These are phyloP conservation scores for Celastrina argiolus DNA, from an alignment of 2,888 invertebrate genomes.

Conservation along the genomic window DNA sequence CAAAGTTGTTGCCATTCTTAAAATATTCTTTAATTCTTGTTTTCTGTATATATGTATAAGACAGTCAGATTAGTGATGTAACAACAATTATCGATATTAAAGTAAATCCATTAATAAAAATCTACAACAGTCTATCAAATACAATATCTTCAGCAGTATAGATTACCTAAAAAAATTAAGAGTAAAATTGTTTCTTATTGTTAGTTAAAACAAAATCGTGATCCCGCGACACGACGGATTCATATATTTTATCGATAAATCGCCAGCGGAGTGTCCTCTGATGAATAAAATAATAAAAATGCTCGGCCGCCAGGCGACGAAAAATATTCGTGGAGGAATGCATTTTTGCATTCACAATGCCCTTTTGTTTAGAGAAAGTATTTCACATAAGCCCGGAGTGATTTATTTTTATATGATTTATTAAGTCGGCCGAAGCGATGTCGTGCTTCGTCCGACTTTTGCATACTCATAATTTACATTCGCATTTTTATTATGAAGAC, in stretches of 20 bases:
- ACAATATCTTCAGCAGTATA: background rate
- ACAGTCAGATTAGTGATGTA: background rate
- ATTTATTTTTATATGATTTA: slow-evolving; percentile 76
- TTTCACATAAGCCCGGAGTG: slow-evolving; percentile 71
- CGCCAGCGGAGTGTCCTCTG: slow-evolving; percentile 51
- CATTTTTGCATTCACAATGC: slow-evolving; percentile 75
- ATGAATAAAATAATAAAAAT: slow-evolving; percentile 56
- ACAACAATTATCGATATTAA: background rate
- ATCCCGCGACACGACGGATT: slow-evolving; percentile 65
- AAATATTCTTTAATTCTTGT: too few species aligned
- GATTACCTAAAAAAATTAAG: slow-evolving; percentile 8
- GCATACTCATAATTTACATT: slow-evolving; percentile 33
- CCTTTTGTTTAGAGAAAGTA: slow-evolving; percentile 77
- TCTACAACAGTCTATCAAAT: background rate
- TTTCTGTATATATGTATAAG: too few species aligned
- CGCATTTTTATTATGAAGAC: slow-evolving; percentile 26
- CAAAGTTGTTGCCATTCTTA: background rate
- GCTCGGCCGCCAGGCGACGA: slow-evolving; percentile 66
- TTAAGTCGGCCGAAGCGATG: slow-evolving; percentile 47
- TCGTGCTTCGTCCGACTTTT: slow-evolving; percentile 41
- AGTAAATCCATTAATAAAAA: background rate
- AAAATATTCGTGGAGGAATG: slow-evolving; percentile 71
- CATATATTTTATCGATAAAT: slow-evolving; percentile 68
- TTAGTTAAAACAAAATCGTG: slow-evolving; percentile 61
- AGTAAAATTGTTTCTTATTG: slow-evolving; percentile 7